Percentiles rank a stretch among this genome's conserved stretches.
Conservation (phyloP, 2,888 invertebrate species). For the Ochropacha duplaris region DNA sequence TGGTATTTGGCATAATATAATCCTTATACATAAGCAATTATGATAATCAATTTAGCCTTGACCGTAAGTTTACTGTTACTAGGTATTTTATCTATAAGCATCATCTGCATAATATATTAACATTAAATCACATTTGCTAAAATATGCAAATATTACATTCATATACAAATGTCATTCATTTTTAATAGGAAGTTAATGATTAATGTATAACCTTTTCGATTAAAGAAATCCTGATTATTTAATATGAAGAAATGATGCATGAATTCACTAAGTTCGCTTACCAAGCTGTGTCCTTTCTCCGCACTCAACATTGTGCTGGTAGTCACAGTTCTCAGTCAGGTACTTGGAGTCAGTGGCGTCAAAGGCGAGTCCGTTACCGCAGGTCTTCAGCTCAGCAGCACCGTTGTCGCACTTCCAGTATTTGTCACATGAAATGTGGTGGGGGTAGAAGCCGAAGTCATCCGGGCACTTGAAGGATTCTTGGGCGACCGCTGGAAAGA, state of each 20-base stretch:
- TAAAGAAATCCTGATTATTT: not conserved
- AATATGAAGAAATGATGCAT: not conserved
- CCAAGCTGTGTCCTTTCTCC: conserved; percentile 93
- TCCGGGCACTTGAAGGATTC: conserved; percentile 96
- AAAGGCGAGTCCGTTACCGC: conserved; percentile 96
- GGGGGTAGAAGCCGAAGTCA: conserved; percentile 97
- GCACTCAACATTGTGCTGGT: conserved; percentile 96
- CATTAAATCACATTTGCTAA: not conserved
- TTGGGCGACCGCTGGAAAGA: conserved; percentile 87
- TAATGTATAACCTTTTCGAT: not conserved
- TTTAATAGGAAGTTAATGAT: too few relatives aligned
- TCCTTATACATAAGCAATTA: conserved; percentile 40
- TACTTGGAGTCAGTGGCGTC: conserved; percentile 94
- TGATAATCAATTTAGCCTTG: conserved; percentile 56
- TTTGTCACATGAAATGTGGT: conserved; percentile 94
- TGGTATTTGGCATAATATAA: conserved; percentile 45
- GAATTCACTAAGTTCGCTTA: conserved; percentile 64
- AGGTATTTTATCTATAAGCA: conserved; percentile 9
- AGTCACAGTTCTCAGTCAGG: conserved; percentile 97
- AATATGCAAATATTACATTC: not conserved
- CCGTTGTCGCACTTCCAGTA: conserved; percentile 98
- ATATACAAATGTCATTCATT: not conserved
- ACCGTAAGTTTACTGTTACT: conserved; percentile 45
- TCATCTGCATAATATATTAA: not conserved
- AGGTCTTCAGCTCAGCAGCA: conserved; percentile 93